Evolutionary conservation across 2,113 vertebrate species (phyloP).

Genomic region (Chinchilla lanigera): DNA sequence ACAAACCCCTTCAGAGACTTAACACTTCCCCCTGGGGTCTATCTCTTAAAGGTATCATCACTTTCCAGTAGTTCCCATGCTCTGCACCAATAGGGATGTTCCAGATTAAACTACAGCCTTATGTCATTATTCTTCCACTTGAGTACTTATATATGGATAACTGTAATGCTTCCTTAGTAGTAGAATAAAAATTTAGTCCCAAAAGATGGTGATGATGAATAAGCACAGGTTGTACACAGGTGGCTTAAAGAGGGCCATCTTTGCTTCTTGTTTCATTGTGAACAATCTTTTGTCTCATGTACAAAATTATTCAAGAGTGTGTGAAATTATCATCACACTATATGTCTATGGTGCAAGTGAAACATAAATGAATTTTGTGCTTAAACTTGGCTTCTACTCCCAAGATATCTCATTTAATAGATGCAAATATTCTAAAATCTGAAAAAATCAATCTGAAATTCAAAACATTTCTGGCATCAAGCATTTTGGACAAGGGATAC

Average conservation of each 20-base stretch:
- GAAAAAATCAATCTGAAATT: not conserved
- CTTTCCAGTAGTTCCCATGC: not conserved
- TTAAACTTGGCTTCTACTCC: not conserved
- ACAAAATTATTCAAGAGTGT: not conserved
- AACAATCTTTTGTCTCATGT: not conserved
- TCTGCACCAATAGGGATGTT: not conserved
- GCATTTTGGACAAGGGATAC: not conserved
- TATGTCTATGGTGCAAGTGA: not conserved
- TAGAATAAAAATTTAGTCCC: not conserved
- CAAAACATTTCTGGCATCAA: not conserved
- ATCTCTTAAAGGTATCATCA: not conserved
- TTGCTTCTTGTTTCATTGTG: not conserved
- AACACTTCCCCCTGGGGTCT: fast-evolving
- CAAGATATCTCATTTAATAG: not conserved
- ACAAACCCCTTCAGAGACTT: not conserved
- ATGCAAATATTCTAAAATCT: not conserved
- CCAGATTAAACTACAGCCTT: too few species aligned
- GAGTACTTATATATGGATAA: not conserved
- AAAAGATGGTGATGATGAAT: not conserved
- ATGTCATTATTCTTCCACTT: not conserved
- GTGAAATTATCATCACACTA: not conserved
- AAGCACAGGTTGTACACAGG: not conserved
- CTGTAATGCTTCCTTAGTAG: not conserved
- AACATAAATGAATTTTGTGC: not conserved
- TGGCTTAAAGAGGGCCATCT: not conserved